Conservation (phyloP, 1,140 invertebrate species). For the Bacillus rossius region DNA sequence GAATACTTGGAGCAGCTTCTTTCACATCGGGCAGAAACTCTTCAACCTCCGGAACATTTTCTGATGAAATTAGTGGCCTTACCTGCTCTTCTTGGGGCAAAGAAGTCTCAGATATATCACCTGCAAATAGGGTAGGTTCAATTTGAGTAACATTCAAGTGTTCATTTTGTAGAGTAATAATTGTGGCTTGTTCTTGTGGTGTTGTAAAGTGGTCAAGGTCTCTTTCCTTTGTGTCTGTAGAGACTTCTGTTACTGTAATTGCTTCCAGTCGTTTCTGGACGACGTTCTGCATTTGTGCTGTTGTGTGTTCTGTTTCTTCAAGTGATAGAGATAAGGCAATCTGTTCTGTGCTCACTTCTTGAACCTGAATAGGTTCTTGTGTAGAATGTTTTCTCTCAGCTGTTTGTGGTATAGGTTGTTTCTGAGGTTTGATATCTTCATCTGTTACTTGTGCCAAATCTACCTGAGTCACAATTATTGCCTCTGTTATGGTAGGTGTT, state of each 20-base stretch:
- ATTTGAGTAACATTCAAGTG: constrained; percentile 23
- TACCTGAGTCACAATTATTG: constrained; percentile 11
- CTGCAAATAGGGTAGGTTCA: constrained; percentile 21
- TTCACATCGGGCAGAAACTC: constrained; percentile 21
- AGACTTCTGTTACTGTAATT: constrained; percentile 10
- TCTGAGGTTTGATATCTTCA: constrained; percentile 10
- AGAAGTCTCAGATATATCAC: constrained; percentile 15
- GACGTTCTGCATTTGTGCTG: constrained; percentile 12
- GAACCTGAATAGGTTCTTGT: constrained; percentile 15
- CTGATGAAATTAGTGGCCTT: constrained; percentile 16
- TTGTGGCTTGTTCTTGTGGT: constrained; percentile 15
- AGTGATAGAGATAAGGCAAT: constrained; percentile 9
- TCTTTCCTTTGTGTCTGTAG: constrained; percentile 19
- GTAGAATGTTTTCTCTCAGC: constrained; percentile 15
- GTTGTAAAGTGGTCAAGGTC: constrained; percentile 6
- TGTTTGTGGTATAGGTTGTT: constrained; percentile 8
- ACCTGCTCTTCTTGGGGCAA: constrained; percentile 13
- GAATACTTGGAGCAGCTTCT: constrained; percentile 7
- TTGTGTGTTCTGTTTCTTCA: constrained; percentile 10
- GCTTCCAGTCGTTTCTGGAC: constrained; percentile 15
- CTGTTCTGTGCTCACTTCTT: constrained; percentile 18
- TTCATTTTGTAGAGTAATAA: constrained; percentile 12
- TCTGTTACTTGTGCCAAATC: constrained; percentile 11
- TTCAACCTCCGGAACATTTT: constrained; percentile 20
- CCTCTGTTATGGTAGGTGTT: constrained; percentile 5